phyloP scores from a whole-genome alignment of 1,140 invertebrate species.

The Drosophila sp. region DNA sequence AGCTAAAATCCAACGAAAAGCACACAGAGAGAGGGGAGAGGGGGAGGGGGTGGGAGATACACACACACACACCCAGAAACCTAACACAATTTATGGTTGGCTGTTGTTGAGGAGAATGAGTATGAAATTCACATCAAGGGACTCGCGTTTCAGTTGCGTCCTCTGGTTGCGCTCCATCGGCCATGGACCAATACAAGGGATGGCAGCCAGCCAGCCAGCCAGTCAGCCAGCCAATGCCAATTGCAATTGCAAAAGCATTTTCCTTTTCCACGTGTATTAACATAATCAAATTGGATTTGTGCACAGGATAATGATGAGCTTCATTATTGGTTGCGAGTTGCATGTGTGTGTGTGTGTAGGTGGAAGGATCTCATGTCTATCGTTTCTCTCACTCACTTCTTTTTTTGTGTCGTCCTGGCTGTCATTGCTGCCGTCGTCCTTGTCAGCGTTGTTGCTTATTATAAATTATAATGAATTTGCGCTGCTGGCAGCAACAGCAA shows the following conservation, averaged over 20 bases:
- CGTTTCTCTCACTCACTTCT: slow-evolving; percentile 3
- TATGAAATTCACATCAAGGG: slow-evolving; percentile 20
- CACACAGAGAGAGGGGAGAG: not conserved
- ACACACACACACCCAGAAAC: not conserved
- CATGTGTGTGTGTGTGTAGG: slow-evolving; percentile 29
- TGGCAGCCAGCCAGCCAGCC: not conserved
- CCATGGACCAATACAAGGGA: slow-evolving; percentile 7
- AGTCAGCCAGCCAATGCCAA: slow-evolving; percentile 62
- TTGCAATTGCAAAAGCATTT: slow-evolving; percentile 82
- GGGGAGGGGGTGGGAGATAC: not conserved
- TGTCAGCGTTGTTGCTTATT: slow-evolving; percentile 78
- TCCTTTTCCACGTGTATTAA: slow-evolving; percentile 81
- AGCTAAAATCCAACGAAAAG: slow-evolving; percentile 16
- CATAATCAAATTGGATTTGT: slow-evolving; percentile 83
- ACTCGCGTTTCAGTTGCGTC: slow-evolving; percentile 18
- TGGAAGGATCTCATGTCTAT: slow-evolving; percentile 18
- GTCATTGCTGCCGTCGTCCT: slow-evolving; percentile 53
- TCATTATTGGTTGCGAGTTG: slow-evolving; percentile 71
- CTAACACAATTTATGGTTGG: slow-evolving; percentile 9
- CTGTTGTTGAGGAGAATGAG: slow-evolving; percentile 7
- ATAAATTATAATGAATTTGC: slow-evolving; percentile 82
- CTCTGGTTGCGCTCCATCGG: slow-evolving; percentile 9
- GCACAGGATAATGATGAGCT: slow-evolving; percentile 82
- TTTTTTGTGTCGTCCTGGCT: slow-evolving; percentile 40
- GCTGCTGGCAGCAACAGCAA: slow-evolving; percentile 30